Base-by-base conservation (phyloP, 2,113 vertebrate genomes). In the Nematolebias whitei region DNA sequence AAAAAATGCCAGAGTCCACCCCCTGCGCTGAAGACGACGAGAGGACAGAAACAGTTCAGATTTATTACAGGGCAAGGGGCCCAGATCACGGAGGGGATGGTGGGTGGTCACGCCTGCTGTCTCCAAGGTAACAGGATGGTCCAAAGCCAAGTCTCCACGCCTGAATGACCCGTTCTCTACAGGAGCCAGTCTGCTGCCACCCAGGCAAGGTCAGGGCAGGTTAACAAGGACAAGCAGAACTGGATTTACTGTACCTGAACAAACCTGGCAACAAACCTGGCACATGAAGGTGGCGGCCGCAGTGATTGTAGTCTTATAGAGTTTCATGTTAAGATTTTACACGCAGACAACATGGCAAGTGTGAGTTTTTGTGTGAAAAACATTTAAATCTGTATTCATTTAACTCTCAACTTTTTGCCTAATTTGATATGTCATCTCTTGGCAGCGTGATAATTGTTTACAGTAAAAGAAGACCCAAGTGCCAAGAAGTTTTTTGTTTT, bases 81-180 rank as follows among this genome's bases (percentile, higher is more conserved):
- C 50, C 65, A 53, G 65, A 23, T 74, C 49, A 70, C 29, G 41
- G 13, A 68, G 39, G 39, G 39, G 63, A 52, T 56, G 26, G 32
- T 47, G 57, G 63, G 53, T 67, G 49, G 63, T 83, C 69, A 80
- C 4, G 51, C 76, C 74, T 19, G 43, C 44, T 47, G 75, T 90
- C 71, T 64, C 84, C 79, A 81, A 70, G 80, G 87, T 60, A 83
- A 87, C 83, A 3, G 55, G 61, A 59, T 41, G n/a, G 71, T 68
- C 66, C 32, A n/a, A 24, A 70, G 76, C 70, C 78, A 65, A 80
- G 16, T 29, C 53, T 67, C 88, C 75, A 71, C 29, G 48, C 63
- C 35, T 83, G 72, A 84, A 58, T 63, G 67, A 54, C 41, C 32
- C 0, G 0, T 19, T 75, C 48, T 23, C 79, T 44, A 54, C 20